Evolutionary conservation across 2,888 invertebrate species (phyloP).

Genomic region (Agrochola lota): DNA sequence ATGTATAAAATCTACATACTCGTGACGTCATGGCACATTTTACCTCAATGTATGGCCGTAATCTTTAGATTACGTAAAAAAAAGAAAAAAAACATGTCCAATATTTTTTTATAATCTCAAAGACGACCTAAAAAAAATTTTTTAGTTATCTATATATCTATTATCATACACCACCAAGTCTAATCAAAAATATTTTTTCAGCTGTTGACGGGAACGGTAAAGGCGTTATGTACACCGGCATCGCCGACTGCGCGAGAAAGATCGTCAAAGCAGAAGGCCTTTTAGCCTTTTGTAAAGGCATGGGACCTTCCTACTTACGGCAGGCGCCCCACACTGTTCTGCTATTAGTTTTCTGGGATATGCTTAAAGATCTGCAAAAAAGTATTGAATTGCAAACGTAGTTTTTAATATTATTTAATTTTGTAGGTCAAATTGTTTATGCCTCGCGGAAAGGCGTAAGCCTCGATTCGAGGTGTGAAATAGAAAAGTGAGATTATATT

Average conservation of each 20-base stretch:
- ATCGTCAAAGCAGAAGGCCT: conserved; percentile 94
- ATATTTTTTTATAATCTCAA: too few species aligned
- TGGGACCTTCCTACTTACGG: conserved; percentile 96
- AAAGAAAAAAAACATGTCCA: too few species aligned
- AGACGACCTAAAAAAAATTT: too few species aligned
- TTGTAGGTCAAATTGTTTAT: conserved; percentile 12
- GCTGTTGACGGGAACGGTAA: conserved; percentile 92
- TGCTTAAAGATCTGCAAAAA: conserved; percentile 90
- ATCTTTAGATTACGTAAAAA: too few species aligned
- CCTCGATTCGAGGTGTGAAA: conserved; percentile 21
- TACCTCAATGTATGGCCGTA: too few species aligned
- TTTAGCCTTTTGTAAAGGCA: conserved; percentile 97
- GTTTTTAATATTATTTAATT: conserved; percentile 24
- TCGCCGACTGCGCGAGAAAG: conserved; percentile 94
- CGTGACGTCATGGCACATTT: too few species aligned
- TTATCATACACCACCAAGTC: too few species aligned
- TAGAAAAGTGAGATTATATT: conserved; percentile 35
- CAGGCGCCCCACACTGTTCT: conserved; percentile 97
- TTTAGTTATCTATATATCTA: too few species aligned
- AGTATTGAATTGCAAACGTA: conserved; percentile 66
- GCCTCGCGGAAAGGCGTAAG: conserved; percentile 16
- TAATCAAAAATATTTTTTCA: conserved; percentile 72
- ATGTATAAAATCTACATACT: too few species aligned
- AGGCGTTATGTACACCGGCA: conserved; percentile 93
- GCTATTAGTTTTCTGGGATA: conserved; percentile 97